These are phyloP conservation scores for Dryobates pubescens DNA, from an alignment of 2,797 vertebrate species.

Conservation along the genomic window DNA sequence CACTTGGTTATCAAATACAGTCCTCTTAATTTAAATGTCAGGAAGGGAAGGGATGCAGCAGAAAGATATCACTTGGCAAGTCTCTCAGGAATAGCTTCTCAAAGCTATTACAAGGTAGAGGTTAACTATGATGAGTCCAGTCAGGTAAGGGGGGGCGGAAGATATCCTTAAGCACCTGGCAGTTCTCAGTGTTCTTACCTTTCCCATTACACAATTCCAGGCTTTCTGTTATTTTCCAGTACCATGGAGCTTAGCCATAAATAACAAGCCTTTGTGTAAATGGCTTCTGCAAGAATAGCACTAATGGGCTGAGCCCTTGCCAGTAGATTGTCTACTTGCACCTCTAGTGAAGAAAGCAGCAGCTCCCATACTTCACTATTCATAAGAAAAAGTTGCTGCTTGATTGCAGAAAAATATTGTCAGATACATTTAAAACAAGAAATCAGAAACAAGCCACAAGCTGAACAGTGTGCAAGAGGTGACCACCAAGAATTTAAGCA, in stretches of 20 bases:
- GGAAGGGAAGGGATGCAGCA: neutral
- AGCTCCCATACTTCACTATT: neutral
- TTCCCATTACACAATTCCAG: neutral
- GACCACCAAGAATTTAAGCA: neutral
- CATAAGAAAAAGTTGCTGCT: neutral
- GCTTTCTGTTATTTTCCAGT: neutral
- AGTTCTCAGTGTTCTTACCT: neutral
- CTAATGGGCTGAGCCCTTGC: neutral
- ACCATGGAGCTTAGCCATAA: neutral
- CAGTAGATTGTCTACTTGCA: neutral
- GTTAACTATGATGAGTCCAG: neutral
- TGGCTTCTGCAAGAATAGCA: neutral
- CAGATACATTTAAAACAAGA: neutral
- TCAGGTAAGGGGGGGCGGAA: neutral
- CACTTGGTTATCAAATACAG: neutral
- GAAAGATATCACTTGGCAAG: neutral
- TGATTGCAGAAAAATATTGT: neutral
- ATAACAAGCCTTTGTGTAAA: neutral
- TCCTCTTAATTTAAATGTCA: neutral
- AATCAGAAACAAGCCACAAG: neutral
- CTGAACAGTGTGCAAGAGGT: neutral
- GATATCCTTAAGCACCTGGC: neutral
- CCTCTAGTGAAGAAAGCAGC: neutral
- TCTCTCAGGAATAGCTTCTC: neutral
- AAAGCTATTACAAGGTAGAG: neutral